Evolutionary conservation across 1,140 invertebrate genomes (phyloP), one percentile per base, ranked within the genome.

Genomic region (Halictus rubicundus): DNA sequence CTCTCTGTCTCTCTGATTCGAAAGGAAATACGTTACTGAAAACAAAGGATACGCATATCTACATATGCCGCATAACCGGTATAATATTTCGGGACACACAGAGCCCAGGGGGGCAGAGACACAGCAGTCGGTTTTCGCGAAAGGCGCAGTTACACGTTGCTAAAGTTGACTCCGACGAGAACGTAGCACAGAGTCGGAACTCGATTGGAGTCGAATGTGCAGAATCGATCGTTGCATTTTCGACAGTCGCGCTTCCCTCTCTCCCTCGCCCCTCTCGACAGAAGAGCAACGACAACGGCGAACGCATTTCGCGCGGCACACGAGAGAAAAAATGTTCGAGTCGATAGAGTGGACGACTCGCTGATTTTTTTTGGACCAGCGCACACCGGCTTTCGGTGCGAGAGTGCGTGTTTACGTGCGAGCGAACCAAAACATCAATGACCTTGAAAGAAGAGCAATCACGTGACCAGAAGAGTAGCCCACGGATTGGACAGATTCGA

Each of bases 351-450:
- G 64, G 39, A 66, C 14, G 6, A 23, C 21, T n/a, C 9, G 21
- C 12, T 14, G 14, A 70, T 54, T 54, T 64, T 64, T 64, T 54
- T 71, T 25, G 3, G 9, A 9, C 14, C 9, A 10, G 10, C 12
- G 16, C 32, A 57, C 2, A 37, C 49, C 23, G 39, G 27, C 42
- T 32, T 57, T 68, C n/a, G 57, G 64, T 52, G 52, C n/a, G 52
- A 68, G 63, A 64, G 80, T 27, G 63, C 39, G 63, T 88, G 88
- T 88, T 88, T 88, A 88, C 75, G 52, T 77, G 69, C 59, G 49
- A 65, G 75, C 39, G 57, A 80, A 88, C 78, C 88, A 88, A 87
- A 88, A 88, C 88, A 88, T 80, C 81, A 84, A 88, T 88, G 88
- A 88, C 88, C 88, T 88, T 88, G 88, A 88, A 87, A 85, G 79